Conservation (phyloP, 2,113 vertebrate species). For the Cepphus grylle region DNA sequence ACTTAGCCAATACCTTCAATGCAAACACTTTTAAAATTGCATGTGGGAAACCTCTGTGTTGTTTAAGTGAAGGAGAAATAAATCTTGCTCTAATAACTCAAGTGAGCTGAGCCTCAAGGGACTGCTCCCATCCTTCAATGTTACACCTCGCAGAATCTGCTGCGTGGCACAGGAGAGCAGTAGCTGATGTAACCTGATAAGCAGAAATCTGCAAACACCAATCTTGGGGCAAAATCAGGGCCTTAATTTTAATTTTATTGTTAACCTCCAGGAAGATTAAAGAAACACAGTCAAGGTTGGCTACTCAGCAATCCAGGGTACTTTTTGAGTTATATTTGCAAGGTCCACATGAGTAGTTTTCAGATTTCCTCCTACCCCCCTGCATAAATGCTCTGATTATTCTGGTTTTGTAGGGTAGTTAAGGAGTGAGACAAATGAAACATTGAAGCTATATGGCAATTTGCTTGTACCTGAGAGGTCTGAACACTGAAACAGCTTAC, state of each 20-base stretch:
- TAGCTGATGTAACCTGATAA: slow-evolving; percentile 12
- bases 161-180: not conserved
- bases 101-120: not conserved
- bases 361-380: not conserved
- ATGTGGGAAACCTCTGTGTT: not conserved
- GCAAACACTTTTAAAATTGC: slow-evolving; percentile 37
- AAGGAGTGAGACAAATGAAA: not conserved
- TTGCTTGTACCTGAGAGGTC: fast-evolving
- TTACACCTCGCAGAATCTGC: slow-evolving; percentile 21
- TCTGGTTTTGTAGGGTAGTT: not conserved
- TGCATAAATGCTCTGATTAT: not conserved
- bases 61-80: slow-evolving; percentile 20
- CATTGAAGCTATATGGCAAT: not conserved
- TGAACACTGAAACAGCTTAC: not conserved
- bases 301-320: not conserved
- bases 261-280: not conserved
- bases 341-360: not conserved
- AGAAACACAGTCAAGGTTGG: not conserved
- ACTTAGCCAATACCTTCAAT: not conserved
- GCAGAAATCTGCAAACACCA: not conserved
- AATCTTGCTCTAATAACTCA: slow-evolving; percentile 35
- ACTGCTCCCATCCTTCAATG: not conserved
- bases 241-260: slow-evolving; percentile 29
- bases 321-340: not conserved
- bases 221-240: not conserved